Evolutionary conservation across 2,888 invertebrate genomes (phyloP), one percentile per base, ranked within the genome.

Genomic region (Caenorhabditis japonica): DNA sequence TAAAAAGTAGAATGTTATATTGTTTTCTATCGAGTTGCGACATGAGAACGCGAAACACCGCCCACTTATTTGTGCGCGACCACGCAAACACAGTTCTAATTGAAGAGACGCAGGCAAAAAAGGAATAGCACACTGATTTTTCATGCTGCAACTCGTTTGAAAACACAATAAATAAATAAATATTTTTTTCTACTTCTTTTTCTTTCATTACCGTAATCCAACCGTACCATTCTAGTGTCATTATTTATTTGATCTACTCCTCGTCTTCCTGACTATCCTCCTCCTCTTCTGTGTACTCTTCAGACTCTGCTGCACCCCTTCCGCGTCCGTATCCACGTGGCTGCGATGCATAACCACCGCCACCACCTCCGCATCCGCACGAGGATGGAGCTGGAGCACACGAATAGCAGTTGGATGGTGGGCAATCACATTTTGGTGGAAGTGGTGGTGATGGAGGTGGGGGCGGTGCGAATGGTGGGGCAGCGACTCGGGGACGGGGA

Each of bases 341-440:
- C 33, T 49, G 34, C 3, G 46, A 46, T 12, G 25, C 27, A 17
- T 49, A 51, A 3, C 38, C 38, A 5, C 46, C 46, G n/a, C 51
- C 49, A 17, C 70, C 70, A 5, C 61, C 55, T 34, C 72, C 72
- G 36, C 72, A 72, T 55, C 64, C 64, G 30, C 64, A 64, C 33
- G 53, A 46, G 5, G 53, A 46, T 15, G 62, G 53, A 34, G 62
- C 53, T 17, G 62, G 62, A 15, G 72, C 64, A 43, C 72, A 72
- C 7, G 64, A 64, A 30, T 53, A 25, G 41, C 71, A 71, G 19
- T 30, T 52, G 1, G 19, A 13, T 2, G 51, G 61, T 23, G 61
- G 61, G 13, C 61, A 61, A 10, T 61, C 34, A 17, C 62, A 62
- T 8, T 43, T 52, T 19, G 68, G 58, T 23, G 72, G 72, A 36